A percentile compares a stretch with the other conserved stretches of the same genome.
phyloP scores from a whole-genome alignment of 2,113 vertebrate species.

The Caloenas nicobarica region DNA sequence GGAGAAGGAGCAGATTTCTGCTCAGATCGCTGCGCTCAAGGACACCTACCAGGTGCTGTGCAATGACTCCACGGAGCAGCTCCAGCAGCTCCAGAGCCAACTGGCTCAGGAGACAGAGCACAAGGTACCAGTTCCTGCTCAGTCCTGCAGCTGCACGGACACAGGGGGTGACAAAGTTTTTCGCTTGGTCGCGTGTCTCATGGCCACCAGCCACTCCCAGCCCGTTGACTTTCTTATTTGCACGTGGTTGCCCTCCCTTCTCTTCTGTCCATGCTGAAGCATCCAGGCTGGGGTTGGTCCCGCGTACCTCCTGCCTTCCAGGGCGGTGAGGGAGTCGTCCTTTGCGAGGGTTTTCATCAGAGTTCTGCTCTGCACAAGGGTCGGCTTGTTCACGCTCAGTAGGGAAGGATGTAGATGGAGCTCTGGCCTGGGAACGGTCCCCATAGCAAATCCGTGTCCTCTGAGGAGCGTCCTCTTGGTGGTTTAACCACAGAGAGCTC shows the following conservation, averaged over 20 bases:
- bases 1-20: constrained; percentile 84
- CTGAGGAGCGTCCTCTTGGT: background rate
- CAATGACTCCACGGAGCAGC: constrained; percentile 82
- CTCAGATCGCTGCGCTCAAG: constrained; percentile 83
- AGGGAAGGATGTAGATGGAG: background rate
- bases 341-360: background rate
- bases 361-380: background rate
- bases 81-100: constrained; percentile 90
- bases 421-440: background rate
- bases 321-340: background rate
- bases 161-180: background rate
- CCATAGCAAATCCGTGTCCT: background rate
- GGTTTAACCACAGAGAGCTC: background rate
- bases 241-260: constrained; percentile 6
- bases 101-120: constrained; percentile 90
- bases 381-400: background rate
- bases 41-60: constrained; percentile 88
- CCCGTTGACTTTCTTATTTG: constrained; percentile 26
- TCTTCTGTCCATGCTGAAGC: background rate
- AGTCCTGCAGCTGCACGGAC: background rate
- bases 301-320: background rate
- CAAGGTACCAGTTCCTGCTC: constrained; percentile 84
- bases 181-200: background rate
- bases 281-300: constrained; percentile 26
- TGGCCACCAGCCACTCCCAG: constrained; percentile 18